Base-by-base conservation (phyloP, 2,113 vertebrate genomes). In the Rhipidura dahli region DNA sequence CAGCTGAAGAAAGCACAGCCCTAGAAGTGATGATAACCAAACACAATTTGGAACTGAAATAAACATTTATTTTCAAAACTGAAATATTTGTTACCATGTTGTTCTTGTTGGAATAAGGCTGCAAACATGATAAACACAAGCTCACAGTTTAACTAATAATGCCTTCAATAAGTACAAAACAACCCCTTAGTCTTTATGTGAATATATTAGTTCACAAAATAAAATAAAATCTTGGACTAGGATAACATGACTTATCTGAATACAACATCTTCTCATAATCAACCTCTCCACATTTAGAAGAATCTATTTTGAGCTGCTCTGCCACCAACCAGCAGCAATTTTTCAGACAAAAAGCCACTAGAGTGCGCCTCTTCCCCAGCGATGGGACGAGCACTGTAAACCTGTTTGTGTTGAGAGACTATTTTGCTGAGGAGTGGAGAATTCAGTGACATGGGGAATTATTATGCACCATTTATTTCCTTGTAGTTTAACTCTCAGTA, bases 401-500 rank as follows among this genome's bases (percentile, higher is more conserved):
- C 87, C 77, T 53, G 89, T 69, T 68, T 57, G 54, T 16, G 66
- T 33, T 33, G 53, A 83, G 90, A 88, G 72, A 59, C 37, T 85
- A 0, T 75, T 94, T 47, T 89, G 91, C 95, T 61, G 93, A 96
- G 96, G 90, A 88, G 77, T 30, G 16, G 50, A 78, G 87, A 95
- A 97, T 92, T 87, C 91, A 64, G 95, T 89, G 98, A 95, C 95
- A 93, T 31, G 81, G 88, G 92, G 95, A 97, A 97, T 98, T 97
- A 97, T 95, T 97, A 97, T 93, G 90, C 96, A 96, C 95, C 94
- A 89, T 97, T 98, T 97, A 95, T 97, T 98, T 97, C 92, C 97
- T 98, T 97, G 97, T 96, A 96, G 98, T 97, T 98, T 98, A 98
- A 96, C 95, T 97, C 96, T 96, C 57, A 33, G 89, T 93, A 97